These are phyloP conservation scores for Psittacara wagleri DNA, from an alignment of 2,113 vertebrate genomes.

Conservation along the genomic window DNA sequence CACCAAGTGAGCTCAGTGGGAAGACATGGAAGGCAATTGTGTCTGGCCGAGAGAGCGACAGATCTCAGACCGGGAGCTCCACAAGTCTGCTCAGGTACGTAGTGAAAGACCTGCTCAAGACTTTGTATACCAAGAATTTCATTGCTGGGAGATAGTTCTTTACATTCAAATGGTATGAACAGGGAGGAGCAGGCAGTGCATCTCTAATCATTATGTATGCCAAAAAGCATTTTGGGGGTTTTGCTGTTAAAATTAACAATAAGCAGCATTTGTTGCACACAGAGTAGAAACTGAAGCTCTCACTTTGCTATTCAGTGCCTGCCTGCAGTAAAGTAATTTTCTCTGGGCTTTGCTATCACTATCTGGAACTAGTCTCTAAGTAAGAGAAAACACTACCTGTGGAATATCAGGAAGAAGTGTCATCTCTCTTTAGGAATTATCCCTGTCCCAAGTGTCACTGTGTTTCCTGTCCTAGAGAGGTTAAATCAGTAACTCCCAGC, in stretches of 20 bases:
- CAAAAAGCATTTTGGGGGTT: neutral
- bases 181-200: neutral
- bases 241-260: neutral
- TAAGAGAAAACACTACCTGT: neutral
- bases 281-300: neutral
- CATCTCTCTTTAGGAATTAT: neutral
- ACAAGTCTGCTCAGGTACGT: slow-evolving; percentile 88
- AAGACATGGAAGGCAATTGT: slow-evolving; percentile 89
- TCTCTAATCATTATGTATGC: neutral
- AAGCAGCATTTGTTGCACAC: neutral
- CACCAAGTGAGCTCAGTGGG: slow-evolving; percentile 91
- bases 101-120: neutral
- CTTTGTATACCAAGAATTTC: neutral
- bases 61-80: slow-evolving; percentile 85
- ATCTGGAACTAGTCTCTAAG: neutral
- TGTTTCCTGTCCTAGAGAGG: neutral
- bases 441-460: neutral
- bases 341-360: neutral
- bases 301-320: neutral
- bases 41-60: slow-evolving; percentile 81
- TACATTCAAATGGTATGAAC: neutral
- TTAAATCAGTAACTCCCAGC: neutral
- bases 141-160: neutral
- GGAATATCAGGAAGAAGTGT: neutral
- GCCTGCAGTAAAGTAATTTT: neutral